Conservation (phyloP, 2,113 vertebrate genomes). For the Microcebus lehilahytsara region DNA sequence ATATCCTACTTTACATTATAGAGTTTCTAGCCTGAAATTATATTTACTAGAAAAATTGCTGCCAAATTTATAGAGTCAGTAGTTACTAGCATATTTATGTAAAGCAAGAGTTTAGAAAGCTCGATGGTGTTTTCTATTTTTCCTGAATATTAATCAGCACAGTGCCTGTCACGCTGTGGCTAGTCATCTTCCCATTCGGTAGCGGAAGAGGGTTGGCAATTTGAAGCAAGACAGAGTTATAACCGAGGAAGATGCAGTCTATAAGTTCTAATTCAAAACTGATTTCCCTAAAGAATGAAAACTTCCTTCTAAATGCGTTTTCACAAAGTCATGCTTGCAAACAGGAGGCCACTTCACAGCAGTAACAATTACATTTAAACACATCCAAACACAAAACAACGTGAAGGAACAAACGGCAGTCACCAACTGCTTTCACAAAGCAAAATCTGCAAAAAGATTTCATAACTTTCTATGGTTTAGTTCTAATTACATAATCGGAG, state of each 20-base stretch:
- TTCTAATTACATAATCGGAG: neutral
- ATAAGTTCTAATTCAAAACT: constrained; percentile 31
- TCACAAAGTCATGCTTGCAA: constrained; percentile 19
- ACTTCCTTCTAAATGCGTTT: constrained; percentile 33
- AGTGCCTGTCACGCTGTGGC: neutral
- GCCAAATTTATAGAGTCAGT: constrained; percentile 48
- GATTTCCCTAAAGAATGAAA: constrained; percentile 31
- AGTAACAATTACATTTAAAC: neutral
- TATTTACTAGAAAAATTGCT: constrained; percentile 39
- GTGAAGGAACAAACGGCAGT: neutral
- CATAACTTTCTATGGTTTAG: neutral
- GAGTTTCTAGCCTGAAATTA: constrained; percentile 57
- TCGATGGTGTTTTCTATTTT: neutral
- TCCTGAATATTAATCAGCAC: constrained; percentile 23
- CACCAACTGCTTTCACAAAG: neutral
- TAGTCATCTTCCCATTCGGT: constrained; percentile 20
- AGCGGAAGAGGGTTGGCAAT: constrained; percentile 2
- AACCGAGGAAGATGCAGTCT: neutral
- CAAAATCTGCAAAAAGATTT: neutral
- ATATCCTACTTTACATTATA: constrained; percentile 53
- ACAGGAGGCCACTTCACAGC: neutral
- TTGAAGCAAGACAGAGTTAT: neutral
- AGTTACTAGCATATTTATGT: constrained; percentile 28
- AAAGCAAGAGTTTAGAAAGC: neutral
- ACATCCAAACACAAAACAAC: neutral